phyloP scores from a whole-genome alignment of 1,140 invertebrate genomes.

The Cheumatopsyche charites region DNA sequence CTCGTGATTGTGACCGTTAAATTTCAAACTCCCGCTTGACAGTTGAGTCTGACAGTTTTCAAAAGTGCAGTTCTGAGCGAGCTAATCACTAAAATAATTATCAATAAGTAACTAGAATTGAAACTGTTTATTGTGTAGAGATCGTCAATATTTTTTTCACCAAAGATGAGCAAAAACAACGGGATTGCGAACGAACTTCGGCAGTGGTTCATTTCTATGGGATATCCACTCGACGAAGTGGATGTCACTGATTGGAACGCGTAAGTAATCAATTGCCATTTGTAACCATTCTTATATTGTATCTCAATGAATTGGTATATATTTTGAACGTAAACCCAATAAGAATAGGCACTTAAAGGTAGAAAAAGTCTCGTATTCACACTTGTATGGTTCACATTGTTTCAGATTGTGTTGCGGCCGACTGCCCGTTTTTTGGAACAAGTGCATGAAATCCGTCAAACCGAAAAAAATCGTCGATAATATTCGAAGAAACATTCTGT shows the following conservation, averaged over 20 bases:
- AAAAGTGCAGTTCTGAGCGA: too few relatives aligned
- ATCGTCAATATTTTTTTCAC: too few relatives aligned
- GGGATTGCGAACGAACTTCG: background rate
- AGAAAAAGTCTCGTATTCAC: background rate
- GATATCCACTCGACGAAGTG: conserved; percentile 24
- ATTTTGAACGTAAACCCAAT: too few relatives aligned
- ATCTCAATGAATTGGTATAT: too few relatives aligned
- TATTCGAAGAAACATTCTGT: conserved; percentile 12
- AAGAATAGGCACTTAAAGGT: background rate
- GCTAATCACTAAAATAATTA: too few relatives aligned
- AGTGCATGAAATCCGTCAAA: background rate
- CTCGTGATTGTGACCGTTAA: too few relatives aligned
- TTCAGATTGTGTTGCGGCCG: conserved; percentile 9
- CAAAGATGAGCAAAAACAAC: too few relatives aligned
- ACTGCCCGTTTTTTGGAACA: conserved; percentile 21
- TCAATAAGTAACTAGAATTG: too few relatives aligned
- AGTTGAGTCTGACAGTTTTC: too few relatives aligned
- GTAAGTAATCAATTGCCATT: conserved; percentile 12
- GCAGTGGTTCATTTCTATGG: conserved; percentile 16
- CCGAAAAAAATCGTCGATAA: conserved; percentile 15
- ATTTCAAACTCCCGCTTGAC: too few relatives aligned
- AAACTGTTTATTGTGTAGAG: too few relatives aligned
- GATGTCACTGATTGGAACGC: conserved; percentile 17
- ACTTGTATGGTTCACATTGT: background rate
- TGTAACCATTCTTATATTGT: too few relatives aligned